Evolutionary conservation across 1,140 invertebrate species (phyloP).

Genomic region (Scaptodrosophila lebanonensis): DNA sequence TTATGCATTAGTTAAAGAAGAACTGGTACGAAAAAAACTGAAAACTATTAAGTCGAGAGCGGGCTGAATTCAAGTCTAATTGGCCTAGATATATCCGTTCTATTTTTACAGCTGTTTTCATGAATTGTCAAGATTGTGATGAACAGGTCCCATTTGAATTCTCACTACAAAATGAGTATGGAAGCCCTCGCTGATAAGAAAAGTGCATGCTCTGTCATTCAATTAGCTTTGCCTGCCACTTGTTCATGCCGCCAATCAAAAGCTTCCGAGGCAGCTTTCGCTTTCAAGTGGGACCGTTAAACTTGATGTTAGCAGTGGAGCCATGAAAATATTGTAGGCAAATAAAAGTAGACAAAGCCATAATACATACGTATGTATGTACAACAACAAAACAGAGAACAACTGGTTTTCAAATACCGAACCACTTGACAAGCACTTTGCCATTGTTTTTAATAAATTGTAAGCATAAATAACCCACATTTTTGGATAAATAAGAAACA

Average conservation of each 20-base stretch:
- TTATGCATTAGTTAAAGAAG: too few relatives aligned
- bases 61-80: too few relatives aligned
- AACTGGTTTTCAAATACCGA: conserved; percentile 51
- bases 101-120: too few relatives aligned
- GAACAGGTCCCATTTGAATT: too few relatives aligned
- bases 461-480: conserved; percentile 59
- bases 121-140: too few relatives aligned
- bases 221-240: conserved; percentile 18
- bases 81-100: too few relatives aligned
- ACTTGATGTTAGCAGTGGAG: conserved; percentile 16
- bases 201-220: too few relatives aligned
- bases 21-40: too few relatives aligned
- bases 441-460: conserved; percentile 29
- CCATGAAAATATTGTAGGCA: conserved; percentile 67
- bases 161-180: too few relatives aligned
- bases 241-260: conserved; percentile 4
- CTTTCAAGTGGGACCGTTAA: conserved; percentile 58
- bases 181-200: too few relatives aligned
- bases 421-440: conserved; percentile 36
- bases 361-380: conserved; percentile 29
- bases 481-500: conserved; percentile 56
- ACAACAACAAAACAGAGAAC: conserved; percentile 22
- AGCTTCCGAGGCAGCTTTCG: conserved; percentile 31
- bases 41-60: too few relatives aligned
- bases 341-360: conserved; percentile 33